Base-by-base conservation (phyloP, 2,888 invertebrate genomes). In the Sicus ferrugineus region DNA sequence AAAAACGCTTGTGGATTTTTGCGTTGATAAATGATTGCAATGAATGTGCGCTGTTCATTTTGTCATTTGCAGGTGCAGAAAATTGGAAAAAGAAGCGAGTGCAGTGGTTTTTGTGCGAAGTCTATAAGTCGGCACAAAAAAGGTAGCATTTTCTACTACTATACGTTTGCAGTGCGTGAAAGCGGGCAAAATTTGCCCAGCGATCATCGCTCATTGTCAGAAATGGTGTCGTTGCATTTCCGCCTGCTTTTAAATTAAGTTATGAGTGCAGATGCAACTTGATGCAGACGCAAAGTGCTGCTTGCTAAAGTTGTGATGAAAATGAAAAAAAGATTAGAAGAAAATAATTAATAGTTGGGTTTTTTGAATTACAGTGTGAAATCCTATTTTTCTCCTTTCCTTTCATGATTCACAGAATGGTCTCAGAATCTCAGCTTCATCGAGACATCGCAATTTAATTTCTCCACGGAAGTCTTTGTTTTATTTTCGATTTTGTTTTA, bases 181-280 rank as follows among this genome's bases (percentile, higher is more conserved):
- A 34, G 21, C 14, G 5, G 42, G 16, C 42, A 42, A n/a, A 16
- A 19, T 9, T 62, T 62, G 4, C 11, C 31, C 14, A 34, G 6
- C 6, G 50, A 75, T 78, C 80, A 80, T 80, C 80, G 76, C 76
- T 80, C 80, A 81, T 76, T 80, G 80, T 80, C 81, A 72, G 73
- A 70, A 71, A 75, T 80, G 80, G 73, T 76, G 75, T 78, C 56
- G 59, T 59, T 65, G 48, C 69, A 74, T 54, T 73, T 67, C 68
- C 68, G 50, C 72, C 58, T 54, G 42, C 34, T 71, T 65, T 68
- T 68, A 71, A 71, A 71, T 71, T 65, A 65, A 61, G 65, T 68
- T 66, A 65, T 62, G 70, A 50, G 64, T 59, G 11, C 28, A 54
- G 64, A 70, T 64, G 54, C n/a, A n/a, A n/a, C 59, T 65, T 67